Percentiles rank a stretch among this genome's conserved stretches.
Evolutionary conservation across 2,113 vertebrate genomes (phyloP).

Genomic region (Jacana jacana): DNA sequence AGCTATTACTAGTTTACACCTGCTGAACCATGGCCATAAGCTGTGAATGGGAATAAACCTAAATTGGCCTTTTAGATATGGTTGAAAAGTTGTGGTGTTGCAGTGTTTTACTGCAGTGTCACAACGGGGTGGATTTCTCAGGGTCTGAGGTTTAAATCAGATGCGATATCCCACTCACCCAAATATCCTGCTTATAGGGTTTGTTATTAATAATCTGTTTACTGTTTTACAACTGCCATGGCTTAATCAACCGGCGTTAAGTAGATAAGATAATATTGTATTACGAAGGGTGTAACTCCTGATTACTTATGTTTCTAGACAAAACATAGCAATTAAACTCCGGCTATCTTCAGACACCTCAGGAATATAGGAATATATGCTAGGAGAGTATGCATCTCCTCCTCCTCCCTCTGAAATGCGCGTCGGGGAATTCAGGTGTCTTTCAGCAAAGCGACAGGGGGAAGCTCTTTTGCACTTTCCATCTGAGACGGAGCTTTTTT

Average conservation of each 20-base stretch:
- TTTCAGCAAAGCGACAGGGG: background rate
- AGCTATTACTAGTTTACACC: conserved; percentile 88
- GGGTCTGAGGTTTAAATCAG: conserved; percentile 31
- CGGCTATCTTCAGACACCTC: conserved; percentile 29
- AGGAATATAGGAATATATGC: conserved; percentile 20
- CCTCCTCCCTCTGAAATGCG: background rate
- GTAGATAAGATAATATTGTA: conserved; percentile 69
- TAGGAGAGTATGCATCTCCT: background rate
- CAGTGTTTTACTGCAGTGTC: conserved; percentile 68
- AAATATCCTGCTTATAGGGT: conserved; percentile 45
- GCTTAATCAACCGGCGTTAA: conserved; percentile 69
- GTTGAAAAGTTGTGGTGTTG: conserved; percentile 74
- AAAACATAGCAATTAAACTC: conserved; percentile 53
- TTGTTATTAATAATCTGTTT: conserved; percentile 71
- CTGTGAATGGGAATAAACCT: conserved; percentile 75
- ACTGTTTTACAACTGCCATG: conserved; percentile 40
- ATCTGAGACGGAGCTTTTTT: background rate
- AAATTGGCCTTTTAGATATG: conserved; percentile 82
- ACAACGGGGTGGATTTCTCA: conserved; percentile 40
- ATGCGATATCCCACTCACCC: background rate
- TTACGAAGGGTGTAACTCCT: conserved; percentile 28
- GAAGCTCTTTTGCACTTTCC: background rate
- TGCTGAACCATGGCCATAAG: conserved; percentile 80
- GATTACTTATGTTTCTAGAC: conserved; percentile 71
- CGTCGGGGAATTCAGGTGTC: background rate